Base-by-base conservation (phyloP, 2,888 invertebrate genomes). In the Cinara cedri region DNA sequence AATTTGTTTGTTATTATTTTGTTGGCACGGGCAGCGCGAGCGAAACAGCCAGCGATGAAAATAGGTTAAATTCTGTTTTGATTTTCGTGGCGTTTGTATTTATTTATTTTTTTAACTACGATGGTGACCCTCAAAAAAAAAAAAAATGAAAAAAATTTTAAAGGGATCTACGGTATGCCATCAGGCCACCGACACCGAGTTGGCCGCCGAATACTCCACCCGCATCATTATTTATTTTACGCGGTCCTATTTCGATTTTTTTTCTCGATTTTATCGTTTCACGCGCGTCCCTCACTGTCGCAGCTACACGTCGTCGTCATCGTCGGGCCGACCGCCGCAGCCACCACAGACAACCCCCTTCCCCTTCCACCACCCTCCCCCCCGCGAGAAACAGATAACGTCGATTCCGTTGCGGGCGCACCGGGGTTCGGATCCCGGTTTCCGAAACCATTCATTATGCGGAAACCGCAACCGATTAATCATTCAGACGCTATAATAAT, bases 391-490 rank as follows among this genome's bases (percentile, higher is more conserved):
- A 26, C 13, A 26, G 60, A 72, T 60, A 72, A 44, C 26, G 57
- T 72, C 60, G 72, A 72, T 72, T n/a, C 57, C n/a, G 57, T 72
- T 46, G 11, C 44, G 1, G 19, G 51, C 10, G 68, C 19, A 34
- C 51, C 34, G 51, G 3, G 6, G 11, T 11, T 19, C 62, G 42
- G 24, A n/a, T n/a, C 16, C 44, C 24, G 44, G 44, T 57, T 57
- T 44, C 71, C 57, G 44, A 1, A 57, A 71, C 57, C 72, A 72
- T 72, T 72, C 72, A 26, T 72, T 72, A 71, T 46, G 57, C 26
- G 26, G 9, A 60, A 46, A 72, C 57, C 60, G 26, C 19, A 1
- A n/a, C 24, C 71, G 46, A 72, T 72, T 72, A 72, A 72, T 60
- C 72, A 72, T 60, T 46, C n/a, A 6, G 14, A 44, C n/a, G 46